Conservation (phyloP, 2,797 vertebrate genomes). For the Staurois parvus region DNA sequence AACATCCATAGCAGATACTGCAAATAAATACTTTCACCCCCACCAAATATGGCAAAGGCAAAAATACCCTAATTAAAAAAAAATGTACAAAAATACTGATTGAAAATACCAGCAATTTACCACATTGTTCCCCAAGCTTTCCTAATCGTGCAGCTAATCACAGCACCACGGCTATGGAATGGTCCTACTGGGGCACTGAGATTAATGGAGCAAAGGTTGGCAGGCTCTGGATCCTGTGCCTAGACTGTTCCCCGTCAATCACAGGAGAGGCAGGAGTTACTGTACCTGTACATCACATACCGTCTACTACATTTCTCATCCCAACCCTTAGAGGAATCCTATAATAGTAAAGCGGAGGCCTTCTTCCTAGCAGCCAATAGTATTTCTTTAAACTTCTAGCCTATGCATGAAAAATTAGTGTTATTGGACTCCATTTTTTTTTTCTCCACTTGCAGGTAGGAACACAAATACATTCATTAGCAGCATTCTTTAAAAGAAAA, state of each 20-base stretch:
- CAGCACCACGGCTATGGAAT: slow-evolving; percentile 42
- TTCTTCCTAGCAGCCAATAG: background rate
- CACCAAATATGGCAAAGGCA: slow-evolving; percentile 63
- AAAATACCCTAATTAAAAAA: slow-evolving; percentile 61
- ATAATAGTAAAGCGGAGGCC: too few relatives aligned
- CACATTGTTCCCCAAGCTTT: slow-evolving; percentile 32
- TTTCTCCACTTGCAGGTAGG: background rate
- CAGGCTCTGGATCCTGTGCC: background rate
- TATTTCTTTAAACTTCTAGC: background rate
- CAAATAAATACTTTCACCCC: slow-evolving; percentile 66
- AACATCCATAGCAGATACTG: slow-evolving; percentile 64
- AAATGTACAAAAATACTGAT: slow-evolving; percentile 70
- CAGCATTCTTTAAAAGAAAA: background rate
- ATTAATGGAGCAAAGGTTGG: background rate
- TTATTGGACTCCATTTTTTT: background rate
- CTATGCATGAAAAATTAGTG: too few relatives aligned
- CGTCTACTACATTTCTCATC: background rate
- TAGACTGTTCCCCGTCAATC: background rate
- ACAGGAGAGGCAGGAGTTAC: background rate
- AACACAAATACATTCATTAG: background rate
- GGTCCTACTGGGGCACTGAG: slow-evolving; percentile 13
- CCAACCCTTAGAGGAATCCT: too few relatives aligned
- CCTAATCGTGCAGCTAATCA: slow-evolving; percentile 4
- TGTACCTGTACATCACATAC: background rate
- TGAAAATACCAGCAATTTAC: slow-evolving; percentile 60